Evolutionary conservation across 2,888 invertebrate genomes (phyloP).

Genomic region (Agriopis leucophaearia): DNA sequence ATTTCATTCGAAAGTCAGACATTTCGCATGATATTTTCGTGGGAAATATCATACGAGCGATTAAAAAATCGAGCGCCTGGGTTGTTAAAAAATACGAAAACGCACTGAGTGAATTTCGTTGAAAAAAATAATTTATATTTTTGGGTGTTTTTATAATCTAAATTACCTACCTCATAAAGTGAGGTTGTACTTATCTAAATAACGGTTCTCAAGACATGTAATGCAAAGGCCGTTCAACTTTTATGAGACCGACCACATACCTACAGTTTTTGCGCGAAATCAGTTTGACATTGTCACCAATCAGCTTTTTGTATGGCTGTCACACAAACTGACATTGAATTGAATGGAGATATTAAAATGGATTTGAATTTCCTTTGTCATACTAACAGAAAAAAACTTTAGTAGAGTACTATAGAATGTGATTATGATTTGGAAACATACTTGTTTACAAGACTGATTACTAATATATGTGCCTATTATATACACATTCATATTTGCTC

Average conservation of each 20-base stretch:
- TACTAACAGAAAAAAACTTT: not conserved
- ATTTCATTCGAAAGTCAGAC: too few relatives aligned
- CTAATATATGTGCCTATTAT: too few relatives aligned
- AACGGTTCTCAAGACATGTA: slow-evolving; percentile 47
- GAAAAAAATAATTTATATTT: not conserved
- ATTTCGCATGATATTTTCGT: too few relatives aligned
- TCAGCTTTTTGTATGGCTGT: slow-evolving; percentile 65
- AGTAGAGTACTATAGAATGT: too few relatives aligned
- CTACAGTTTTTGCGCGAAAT: slow-evolving; percentile 61
- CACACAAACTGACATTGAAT: slow-evolving; percentile 44
- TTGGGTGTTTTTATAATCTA: not conserved
- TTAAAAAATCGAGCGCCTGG: not conserved
- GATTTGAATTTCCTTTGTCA: not conserved
- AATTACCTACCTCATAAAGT: not conserved
- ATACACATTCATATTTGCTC: too few relatives aligned
- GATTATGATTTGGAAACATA: too few relatives aligned
- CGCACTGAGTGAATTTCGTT: not conserved
- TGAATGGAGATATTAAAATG: slow-evolving; percentile 30
- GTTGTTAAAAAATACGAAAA: not conserved
- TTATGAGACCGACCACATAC: slow-evolving; percentile 57
- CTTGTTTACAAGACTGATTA: too few relatives aligned
- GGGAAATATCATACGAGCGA: too few relatives aligned
- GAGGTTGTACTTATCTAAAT: slow-evolving; percentile 38
- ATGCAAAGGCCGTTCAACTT: slow-evolving; percentile 67
- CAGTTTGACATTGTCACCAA: slow-evolving; percentile 52